Evolutionary conservation across 2,888 invertebrate genomes (phyloP), one percentile per base, ranked within the genome.

Genomic region (Stramonita haemastoma): DNA sequence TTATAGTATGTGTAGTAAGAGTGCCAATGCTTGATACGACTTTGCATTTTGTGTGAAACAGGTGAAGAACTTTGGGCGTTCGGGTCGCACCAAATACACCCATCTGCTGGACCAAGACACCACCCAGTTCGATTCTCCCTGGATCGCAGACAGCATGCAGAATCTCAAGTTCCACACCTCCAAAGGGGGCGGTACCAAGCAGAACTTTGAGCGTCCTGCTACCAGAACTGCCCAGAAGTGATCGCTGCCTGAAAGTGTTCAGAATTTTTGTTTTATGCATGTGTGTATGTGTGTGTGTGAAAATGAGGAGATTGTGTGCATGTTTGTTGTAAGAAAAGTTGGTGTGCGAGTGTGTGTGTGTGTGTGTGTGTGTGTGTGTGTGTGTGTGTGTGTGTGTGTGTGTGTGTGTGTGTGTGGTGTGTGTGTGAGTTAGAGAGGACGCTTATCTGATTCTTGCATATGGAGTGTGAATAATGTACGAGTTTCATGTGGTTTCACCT

Each of bases 61-160:
- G 97, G 99, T 99, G 83, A 99, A 99, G 96, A 99, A 99, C 96
- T 99, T 99, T 96, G 99, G 99, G 22, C 97, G 99, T 2, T 99
- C 99, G 87, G 99, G 99, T 11, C 97, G 99, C 88, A 99, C 99
- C 0, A 99, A 99, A 95, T 99, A 99, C 96, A 99, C 99, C 0
- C 99, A 99, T 96, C 97, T 99, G 95, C 99, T 99, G 0, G 99
- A 99, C 96, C 99, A 99, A 96, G 99, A 99, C 95, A 99, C 99
- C 0, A 99, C 99, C 0, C 98, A 98, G 95, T 99, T 99, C 94
- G 99, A 99, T 95, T 99, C 99, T 0, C 98, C 99, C 0, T 99
- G 99, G 99, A 98, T 98, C 91, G 97, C 98, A 19, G 99, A 99
- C 95, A 98, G 98, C 0, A 97, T 98, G 0, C 98, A 98, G 95